Evolutionary conservation across 2,888 invertebrate species (phyloP), one percentile per base, ranked within the genome.

Genomic region (Theretra japonica): DNA sequence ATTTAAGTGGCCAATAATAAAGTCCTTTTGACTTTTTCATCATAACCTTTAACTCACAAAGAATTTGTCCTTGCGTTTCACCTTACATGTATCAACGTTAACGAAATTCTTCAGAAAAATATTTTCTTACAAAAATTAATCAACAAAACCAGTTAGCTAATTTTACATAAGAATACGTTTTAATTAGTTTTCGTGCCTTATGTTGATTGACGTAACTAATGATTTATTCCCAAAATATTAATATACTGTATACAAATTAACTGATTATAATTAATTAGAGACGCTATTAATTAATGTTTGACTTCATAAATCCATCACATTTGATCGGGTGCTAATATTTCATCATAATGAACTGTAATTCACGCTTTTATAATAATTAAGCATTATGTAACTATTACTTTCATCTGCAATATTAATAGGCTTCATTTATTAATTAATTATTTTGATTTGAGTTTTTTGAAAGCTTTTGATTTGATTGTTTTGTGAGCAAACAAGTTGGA

Each of bases 111-210:
- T 33, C 21, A 62, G 33, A 65, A 65, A 65, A 11, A 11, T 11
- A 60, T n/a, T 65, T 48, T 17, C 21, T 23, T 6, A 65, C 53
- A 53, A 4, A 19, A 53, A 41, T 41, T 25, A 23, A 65, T 23
- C 48, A 48, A 48, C 23, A 4, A 65, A 48, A 41, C 48, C 11
- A 21, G 74, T 82, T 84, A 83, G 82, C 81, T 82, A 79, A 80
- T 84, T 82, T 80, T 72, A 73, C 60, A 80, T 41, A 33, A 21
- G 21, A 76, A 74, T 79, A 41, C 78, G 81, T 80, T 78, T 79
- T 84, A 77, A 73, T 73, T 74, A 76, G 78, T 76, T 65, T 23
- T 33, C 41, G 21, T 65, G 65, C 41, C 41, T 17, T 65, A 65
- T 65, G 28, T 17, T 28, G 48, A 70, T 69, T 48, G 65, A 65